These are phyloP conservation scores for Lontra canadensis DNA, from an alignment of 2,113 vertebrate species.

Conservation along the genomic window DNA sequence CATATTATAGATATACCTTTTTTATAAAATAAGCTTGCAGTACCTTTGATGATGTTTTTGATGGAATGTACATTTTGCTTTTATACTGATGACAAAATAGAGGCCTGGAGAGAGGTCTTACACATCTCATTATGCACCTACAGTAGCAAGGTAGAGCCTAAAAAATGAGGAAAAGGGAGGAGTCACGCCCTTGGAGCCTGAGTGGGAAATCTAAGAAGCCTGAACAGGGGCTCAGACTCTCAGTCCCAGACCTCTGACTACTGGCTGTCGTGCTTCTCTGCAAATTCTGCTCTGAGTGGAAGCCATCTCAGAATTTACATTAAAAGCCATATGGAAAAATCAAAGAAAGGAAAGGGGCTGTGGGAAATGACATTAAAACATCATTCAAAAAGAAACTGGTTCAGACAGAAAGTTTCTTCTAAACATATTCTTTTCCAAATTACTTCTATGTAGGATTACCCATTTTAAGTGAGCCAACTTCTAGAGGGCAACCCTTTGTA, in stretches of 20 bases:
- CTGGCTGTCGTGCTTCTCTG: background rate
- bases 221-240: too few species aligned
- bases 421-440: background rate
- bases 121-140: background rate
- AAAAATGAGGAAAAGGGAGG: background rate
- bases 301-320: background rate
- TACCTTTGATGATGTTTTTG: background rate
- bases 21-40: background rate
- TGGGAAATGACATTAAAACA: background rate
- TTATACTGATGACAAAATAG: background rate
- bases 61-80: background rate
- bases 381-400: constrained; percentile 1
- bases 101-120: background rate
- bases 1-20: background rate
- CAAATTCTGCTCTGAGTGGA: background rate
- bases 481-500: background rate
- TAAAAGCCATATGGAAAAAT: background rate
- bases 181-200: background rate
- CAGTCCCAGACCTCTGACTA: background rate
- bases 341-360: background rate
- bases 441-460: background rate
- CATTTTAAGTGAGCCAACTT: background rate
- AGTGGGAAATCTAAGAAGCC: background rate
- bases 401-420: constrained; percentile 28
- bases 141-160: background rate